Conservation (phyloP, 1,140 invertebrate genomes). For the Trinorchestia longiramus region DNA sequence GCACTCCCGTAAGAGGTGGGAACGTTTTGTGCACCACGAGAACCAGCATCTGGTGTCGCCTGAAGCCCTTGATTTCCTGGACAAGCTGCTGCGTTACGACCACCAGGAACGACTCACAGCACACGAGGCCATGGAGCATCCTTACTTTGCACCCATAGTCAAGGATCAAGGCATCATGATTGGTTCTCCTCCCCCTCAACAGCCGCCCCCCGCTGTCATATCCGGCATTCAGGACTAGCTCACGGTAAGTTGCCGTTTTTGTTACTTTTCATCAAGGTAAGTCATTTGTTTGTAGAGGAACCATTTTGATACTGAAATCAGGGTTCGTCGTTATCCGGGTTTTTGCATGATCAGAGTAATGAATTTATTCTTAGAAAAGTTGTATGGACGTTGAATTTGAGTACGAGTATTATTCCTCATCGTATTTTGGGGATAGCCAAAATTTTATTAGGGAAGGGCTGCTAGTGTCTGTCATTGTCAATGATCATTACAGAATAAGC, state of each 20-base stretch:
- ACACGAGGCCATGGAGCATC: conserved; percentile 99
- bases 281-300: too few relatives aligned
- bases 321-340: too few relatives aligned
- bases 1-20: conserved; percentile 99
- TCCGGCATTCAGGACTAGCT: conserved; percentile 61
- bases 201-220: conserved; percentile 56
- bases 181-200: conserved; percentile 68
- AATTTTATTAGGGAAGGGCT: too few relatives aligned
- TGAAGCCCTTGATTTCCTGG: conserved; percentile 98
- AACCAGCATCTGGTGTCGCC: conserved; percentile 99
- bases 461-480: too few relatives aligned
- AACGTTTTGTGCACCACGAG: conserved; percentile 98
- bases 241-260: not conserved
- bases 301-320: too few relatives aligned
- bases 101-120: conserved; percentile 98
- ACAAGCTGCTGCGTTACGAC: conserved; percentile 98
- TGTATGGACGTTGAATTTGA: too few relatives aligned
- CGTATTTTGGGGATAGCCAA: too few relatives aligned
- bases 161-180: conserved; percentile 82
- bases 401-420: too few relatives aligned
- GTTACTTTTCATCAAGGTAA: not conserved
- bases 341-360: too few relatives aligned
- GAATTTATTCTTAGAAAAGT: too few relatives aligned
- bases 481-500: too few relatives aligned
- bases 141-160: conserved; percentile 96